Evolutionary conservation across 2,888 invertebrate species (phyloP).

Genomic region (Argyra leucocephala): DNA sequence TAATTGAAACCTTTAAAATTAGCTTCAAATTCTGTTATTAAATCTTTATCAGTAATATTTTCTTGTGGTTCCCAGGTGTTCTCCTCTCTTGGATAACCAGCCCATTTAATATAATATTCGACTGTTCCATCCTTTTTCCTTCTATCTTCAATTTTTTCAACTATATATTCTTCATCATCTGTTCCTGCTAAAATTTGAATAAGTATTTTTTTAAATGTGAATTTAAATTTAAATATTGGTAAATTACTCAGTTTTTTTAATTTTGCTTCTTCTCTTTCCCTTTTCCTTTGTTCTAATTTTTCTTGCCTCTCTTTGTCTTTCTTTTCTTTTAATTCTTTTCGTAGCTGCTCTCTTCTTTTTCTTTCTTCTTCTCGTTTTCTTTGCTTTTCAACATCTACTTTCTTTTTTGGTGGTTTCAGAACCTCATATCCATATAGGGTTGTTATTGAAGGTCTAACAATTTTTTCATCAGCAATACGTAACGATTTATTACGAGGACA

Average conservation of each 20-base stretch:
- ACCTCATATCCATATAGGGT: background rate
- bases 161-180: background rate
- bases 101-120: background rate
- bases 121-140: background rate
- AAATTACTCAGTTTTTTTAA: background rate
- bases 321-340: background rate
- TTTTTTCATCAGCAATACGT: constrained; percentile 14
- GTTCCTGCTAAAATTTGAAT: background rate
- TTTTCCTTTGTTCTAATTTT: background rate
- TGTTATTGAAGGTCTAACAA: background rate
- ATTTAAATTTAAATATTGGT: no score
- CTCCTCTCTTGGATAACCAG: background rate
- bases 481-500: constrained; percentile 13
- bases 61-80: background rate
- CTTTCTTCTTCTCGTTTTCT: background rate
- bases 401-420: background rate
- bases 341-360: background rate
- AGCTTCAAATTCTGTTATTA: background rate
- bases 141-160: background rate
- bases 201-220: no score
- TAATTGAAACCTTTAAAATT: background rate
- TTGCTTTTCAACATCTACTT: background rate
- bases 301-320: background rate
- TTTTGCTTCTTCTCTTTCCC: background rate
- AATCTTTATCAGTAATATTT: background rate